Base-by-base conservation (phyloP, 2,888 invertebrate species). In the Trichacis sp. region DNA sequence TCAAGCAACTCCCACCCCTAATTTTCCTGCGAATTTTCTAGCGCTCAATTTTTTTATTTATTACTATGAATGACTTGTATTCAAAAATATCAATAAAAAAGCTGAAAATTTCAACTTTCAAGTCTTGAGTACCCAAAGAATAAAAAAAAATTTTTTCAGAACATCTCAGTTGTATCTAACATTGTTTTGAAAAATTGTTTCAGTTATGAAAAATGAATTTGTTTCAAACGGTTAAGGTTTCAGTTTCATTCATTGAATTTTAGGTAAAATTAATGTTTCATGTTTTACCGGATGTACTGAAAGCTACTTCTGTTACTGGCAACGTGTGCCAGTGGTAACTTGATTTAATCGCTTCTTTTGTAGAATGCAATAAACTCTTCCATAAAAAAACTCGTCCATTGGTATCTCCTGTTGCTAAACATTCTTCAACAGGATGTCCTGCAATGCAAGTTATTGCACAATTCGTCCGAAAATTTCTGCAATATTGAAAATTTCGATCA, bases 311-410 rank as follows among this genome's bases (percentile, higher is more conserved):
- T 43, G 87, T 86, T 0, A 93, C 90, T 29, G 90, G 88, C 47
- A 92, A 85, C 2, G 90, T 89, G 83, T 94, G 94, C 94, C 94
- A 94, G 79, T 94, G 93, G 74, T 88, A 89, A 1, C 88, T 80
- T 0, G 88, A 84, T 75, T 87, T 6, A 6, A 11, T 85, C 8
- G 83, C 63, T 20, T 78, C 73, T 56, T 58, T 69, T 64, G 69
- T 14, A 56, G 45, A 40, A 73, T 69, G 24, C 72, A 83, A 42
- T 18, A 43, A 18, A 56, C 85, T 83, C 49, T 86, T 88, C 91
- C 92, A 93, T 9, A 92, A 76, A 14, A 89, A 74, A 14, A 93
- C 87, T 57, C 89, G 85, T 0, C 94, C 94, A 36, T 84, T 83
- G 33, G 84, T 85, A 83, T 92, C 91, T 8, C 93, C 93, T 0